These are phyloP conservation scores for Porites lutea DNA, from an alignment of 64 coral and sea anemone genomes.

Conservation along the genomic window DNA sequence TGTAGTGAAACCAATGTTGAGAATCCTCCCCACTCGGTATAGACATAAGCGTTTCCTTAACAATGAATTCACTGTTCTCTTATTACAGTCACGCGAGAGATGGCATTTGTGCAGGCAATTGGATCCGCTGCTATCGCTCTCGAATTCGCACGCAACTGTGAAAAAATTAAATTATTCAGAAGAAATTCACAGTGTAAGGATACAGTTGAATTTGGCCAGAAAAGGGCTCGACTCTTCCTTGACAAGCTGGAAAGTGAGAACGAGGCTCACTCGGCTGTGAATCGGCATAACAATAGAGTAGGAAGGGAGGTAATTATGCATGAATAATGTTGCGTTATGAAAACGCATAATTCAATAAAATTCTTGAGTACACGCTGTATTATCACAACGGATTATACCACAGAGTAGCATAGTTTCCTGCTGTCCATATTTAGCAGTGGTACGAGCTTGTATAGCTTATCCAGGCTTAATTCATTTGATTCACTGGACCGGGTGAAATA, in stretches of 20 bases:
- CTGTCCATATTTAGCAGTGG: too few relatives aligned
- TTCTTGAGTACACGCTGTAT: background rate
- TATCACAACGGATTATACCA: background rate
- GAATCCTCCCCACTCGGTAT: background rate
- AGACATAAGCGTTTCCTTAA: background rate
- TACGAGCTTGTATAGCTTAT: too few relatives aligned
- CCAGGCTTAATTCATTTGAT: too few relatives aligned
- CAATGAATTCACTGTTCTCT: background rate
- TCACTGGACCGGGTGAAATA: too few relatives aligned
- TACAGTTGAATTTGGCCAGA: constrained; percentile 70
- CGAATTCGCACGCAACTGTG: constrained; percentile 4
- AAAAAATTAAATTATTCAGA: background rate
- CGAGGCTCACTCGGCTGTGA: constrained; percentile 37
- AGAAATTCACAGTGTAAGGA: constrained; percentile 46
- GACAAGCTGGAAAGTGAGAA: constrained; percentile 31
- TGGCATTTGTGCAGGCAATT: constrained; percentile 10
- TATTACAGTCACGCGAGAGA: constrained; percentile 59
- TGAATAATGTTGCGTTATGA: background rate
- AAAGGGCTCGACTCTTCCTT: constrained; percentile 50
- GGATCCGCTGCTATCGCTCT: constrained; percentile 5
- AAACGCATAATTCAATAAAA: background rate
- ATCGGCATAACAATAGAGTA: constrained; percentile 79
- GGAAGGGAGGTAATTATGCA: constrained; percentile 74
- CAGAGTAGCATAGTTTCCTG: too few relatives aligned
- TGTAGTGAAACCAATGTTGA: too few relatives aligned